Evolutionary conservation across 92 coral and sea anemone species (phyloP), one percentile per base, ranked within the genome.

Genomic region (Epizoanthus ramosus): DNA sequence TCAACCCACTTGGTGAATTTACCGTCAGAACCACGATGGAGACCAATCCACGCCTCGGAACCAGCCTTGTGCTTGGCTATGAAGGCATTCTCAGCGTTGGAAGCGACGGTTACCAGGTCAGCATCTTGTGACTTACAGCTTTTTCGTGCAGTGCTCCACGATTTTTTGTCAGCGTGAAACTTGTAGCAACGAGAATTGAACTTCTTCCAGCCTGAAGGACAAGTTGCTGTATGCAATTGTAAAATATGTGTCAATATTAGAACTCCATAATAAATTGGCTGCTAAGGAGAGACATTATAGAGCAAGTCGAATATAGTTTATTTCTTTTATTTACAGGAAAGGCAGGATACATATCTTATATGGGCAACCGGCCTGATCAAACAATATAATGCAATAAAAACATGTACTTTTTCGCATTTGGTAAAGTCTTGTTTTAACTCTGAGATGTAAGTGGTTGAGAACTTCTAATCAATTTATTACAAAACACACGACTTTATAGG

Each of bases 131-230:
- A 10, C 4, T 22, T 63, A 33, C 68, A 63, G 68, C 3, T 63
- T 1, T 10, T 10, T 16, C 12, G 25, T 63, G 68, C 68, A 8
- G 0, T 33, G 22, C 0, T 37, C 68, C 68, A 63, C 25, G 68
- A 25, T 10, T 63, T 2, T 17, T 63, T 16, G 24, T 63, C 25
- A 25, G 12, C 25, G 24, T 63, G 24, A 63, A 63, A 63, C 68
- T 25, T 63, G 39, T 63, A 63, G 68, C 68, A 63, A 22, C 68
- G 68, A 19, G 33, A 31, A 19, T 63, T 31, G 37, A 63, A 63
- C 22, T 18, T 19, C 22, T 63, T 19, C 68, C 68, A 63, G 68
- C 68, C 68, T 63, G 68, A 63, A 31, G 68, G 68, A 63, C 68
- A 63, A 33, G 25, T 63, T 18, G 68, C 68, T 63, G 68, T 63